A percentile compares a stretch with the other conserved stretches of the same genome.
These are phyloP conservation scores for Chionodraco myersi DNA, from an alignment of 2,113 vertebrate species.

Conservation along the genomic window DNA sequence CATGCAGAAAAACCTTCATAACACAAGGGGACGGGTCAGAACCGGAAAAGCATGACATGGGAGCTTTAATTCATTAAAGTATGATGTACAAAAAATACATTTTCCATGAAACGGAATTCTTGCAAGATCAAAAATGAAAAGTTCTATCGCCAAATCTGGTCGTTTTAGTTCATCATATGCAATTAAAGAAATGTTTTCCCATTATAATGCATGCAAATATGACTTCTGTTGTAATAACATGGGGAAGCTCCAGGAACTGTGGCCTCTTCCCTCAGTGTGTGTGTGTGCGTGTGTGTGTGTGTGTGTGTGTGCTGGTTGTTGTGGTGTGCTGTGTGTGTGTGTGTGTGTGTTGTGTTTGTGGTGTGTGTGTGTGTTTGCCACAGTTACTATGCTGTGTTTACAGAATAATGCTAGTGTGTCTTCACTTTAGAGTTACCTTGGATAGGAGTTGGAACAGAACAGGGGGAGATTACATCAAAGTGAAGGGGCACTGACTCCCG, in stretches of 20 bases:
- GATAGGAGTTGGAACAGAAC: conserved; percentile 81
- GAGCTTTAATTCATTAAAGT: background rate
- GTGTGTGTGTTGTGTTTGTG: background rate
- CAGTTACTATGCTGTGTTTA: conserved; percentile 62
- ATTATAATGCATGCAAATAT: background rate
- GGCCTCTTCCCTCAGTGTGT: background rate
- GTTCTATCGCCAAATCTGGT: background rate
- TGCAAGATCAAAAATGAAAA: background rate
- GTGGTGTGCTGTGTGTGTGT: conserved; percentile 23
- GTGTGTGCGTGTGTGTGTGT: conserved; percentile 25
- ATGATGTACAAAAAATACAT: background rate
- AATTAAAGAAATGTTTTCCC: background rate
- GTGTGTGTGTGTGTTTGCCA: conserved; percentile 29
- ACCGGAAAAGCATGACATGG: too few species aligned
- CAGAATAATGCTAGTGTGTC: conserved; percentile 79
- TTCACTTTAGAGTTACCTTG: conserved; percentile 79
- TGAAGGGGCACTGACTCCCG: conserved; percentile 79
- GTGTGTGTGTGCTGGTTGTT: conserved; percentile 17
- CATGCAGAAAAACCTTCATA: too few species aligned
- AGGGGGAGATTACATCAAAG: conserved; percentile 81
- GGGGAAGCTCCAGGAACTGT: background rate
- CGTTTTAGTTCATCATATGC: background rate
- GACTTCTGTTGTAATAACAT: background rate
- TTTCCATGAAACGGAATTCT: background rate
- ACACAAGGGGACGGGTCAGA: too few species aligned